phyloP scores from a whole-genome alignment of 2,888 invertebrate species.

The Arctia plantaginis region DNA sequence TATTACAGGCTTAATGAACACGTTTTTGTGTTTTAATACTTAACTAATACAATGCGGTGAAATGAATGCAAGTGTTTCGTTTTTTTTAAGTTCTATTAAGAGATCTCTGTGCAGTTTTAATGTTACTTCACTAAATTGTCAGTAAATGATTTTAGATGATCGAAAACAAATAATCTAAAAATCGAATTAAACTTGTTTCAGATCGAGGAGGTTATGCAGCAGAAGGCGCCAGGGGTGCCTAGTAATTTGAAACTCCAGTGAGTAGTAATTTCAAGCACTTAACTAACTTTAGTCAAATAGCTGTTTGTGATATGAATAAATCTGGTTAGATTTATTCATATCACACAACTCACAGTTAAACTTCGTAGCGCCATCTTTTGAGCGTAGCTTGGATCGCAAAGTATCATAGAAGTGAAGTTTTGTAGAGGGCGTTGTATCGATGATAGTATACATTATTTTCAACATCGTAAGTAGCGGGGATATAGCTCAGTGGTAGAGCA shows the following conservation, averaged over 20 bases:
- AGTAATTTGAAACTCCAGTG: slow-evolving; percentile 73
- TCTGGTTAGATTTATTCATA: not conserved
- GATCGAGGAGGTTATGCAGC: slow-evolving; percentile 86
- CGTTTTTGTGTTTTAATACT: slow-evolving; percentile 21
- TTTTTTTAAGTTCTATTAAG: not conserved
- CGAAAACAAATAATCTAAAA: not conserved
- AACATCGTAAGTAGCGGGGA: slow-evolving; percentile 54
- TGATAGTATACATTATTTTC: slow-evolving; percentile 57
- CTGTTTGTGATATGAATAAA: too few relatives aligned
- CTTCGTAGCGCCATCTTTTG: slow-evolving; percentile 68
- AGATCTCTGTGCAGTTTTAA: not conserved
- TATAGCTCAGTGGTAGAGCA: slow-evolving; percentile 86
- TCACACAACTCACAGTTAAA: too few relatives aligned
- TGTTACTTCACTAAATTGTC: not conserved
- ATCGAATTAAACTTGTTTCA: slow-evolving; percentile 56
- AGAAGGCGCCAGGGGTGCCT: slow-evolving; percentile 83
- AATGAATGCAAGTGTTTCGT: not conserved
- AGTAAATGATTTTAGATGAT: not conserved
- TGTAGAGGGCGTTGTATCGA: slow-evolving; percentile 55
- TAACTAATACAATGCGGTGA: not conserved
- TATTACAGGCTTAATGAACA: slow-evolving; percentile 35
- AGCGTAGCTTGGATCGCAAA: slow-evolving; percentile 22
- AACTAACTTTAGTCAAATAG: too few relatives aligned
- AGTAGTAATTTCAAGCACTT: slow-evolving; percentile 50
- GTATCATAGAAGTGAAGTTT: slow-evolving; percentile 4